Conservation (phyloP, 2,888 invertebrate genomes). For the Eilema caniola region DNA sequence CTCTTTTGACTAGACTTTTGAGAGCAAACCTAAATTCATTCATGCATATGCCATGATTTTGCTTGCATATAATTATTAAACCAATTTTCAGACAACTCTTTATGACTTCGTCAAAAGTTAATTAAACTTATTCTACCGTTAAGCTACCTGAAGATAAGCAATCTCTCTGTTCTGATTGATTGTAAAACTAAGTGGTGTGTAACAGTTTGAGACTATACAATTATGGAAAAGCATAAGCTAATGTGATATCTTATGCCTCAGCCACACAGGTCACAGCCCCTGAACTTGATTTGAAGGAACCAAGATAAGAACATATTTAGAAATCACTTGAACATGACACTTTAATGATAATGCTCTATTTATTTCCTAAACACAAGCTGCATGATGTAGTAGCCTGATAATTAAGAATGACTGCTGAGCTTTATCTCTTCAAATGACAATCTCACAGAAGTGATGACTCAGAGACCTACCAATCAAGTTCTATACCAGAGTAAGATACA, state of each 20-base stretch:
- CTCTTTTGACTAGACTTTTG: too few species aligned
- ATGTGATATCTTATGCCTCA: neutral
- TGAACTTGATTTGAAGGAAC: neutral
- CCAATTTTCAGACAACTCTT: neutral
- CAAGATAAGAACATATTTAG: neutral
- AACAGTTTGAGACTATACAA: neutral
- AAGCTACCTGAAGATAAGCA: neutral
- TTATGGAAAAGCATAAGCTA: too few species aligned
- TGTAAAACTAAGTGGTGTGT: too few species aligned
- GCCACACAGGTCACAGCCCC: slow-evolving; percentile 1
- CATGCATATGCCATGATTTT: too few species aligned
- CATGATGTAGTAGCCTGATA: neutral
- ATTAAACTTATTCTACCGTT: neutral
- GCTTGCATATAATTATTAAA: too few species aligned
- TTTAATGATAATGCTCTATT: neutral
- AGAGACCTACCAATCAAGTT: neutral
- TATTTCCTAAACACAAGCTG: neutral
- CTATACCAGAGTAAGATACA: too few species aligned
- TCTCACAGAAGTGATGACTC: too few species aligned
- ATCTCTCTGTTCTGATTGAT: neutral
- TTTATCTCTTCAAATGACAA: too few species aligned
- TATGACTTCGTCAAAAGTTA: neutral
- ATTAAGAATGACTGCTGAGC: too few species aligned
- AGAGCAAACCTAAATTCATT: too few species aligned
- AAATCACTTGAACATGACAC: neutral